A percentile compares a stretch with the other conserved stretches of the same genome.
Conservation (phyloP, 2,888 invertebrate species). For the Hypsopygia costalis region DNA sequence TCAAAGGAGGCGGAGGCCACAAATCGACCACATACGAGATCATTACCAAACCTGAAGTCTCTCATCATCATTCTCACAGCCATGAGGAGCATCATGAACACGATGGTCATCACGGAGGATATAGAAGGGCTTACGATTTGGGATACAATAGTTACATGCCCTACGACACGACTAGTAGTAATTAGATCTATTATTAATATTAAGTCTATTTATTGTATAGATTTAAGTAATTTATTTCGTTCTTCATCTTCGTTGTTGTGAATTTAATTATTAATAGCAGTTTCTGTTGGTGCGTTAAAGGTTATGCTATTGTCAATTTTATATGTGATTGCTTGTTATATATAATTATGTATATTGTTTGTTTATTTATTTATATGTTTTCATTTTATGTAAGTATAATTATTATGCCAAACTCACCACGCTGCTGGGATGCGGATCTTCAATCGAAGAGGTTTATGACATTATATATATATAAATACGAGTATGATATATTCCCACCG, state of each 20-base stretch:
- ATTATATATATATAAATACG: no score
- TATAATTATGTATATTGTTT: constrained; percentile 5
- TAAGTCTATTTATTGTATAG: constrained; percentile 19
- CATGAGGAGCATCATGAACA: constrained; percentile 83
- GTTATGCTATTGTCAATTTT: constrained; percentile 11
- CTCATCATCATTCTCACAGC: constrained; percentile 85
- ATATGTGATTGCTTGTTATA: constrained; percentile 3
- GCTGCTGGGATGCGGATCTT: no score
- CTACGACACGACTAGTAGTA: constrained; percentile 52
- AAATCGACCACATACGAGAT: constrained; percentile 91
- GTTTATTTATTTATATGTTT: constrained; percentile 6
- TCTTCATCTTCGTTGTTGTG: constrained; percentile 26
- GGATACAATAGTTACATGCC: constrained; percentile 69
- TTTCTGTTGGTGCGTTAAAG: constrained; percentile 39
- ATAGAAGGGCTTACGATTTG: constrained; percentile 75
- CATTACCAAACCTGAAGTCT: constrained; percentile 89
- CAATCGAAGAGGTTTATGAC: no score
- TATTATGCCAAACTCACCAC: no score
- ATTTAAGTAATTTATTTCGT: constrained; percentile 35
- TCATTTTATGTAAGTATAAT: no score
- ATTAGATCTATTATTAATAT: background rate
- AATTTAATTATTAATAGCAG: constrained; percentile 43
- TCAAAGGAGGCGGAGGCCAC: constrained; percentile 86
- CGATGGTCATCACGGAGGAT: constrained; percentile 77
- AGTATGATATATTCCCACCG: constrained; percentile 18